Conservation (phyloP, 37 sponge, comb jelly and placozoan species). For the Beroe ovata region DNA sequence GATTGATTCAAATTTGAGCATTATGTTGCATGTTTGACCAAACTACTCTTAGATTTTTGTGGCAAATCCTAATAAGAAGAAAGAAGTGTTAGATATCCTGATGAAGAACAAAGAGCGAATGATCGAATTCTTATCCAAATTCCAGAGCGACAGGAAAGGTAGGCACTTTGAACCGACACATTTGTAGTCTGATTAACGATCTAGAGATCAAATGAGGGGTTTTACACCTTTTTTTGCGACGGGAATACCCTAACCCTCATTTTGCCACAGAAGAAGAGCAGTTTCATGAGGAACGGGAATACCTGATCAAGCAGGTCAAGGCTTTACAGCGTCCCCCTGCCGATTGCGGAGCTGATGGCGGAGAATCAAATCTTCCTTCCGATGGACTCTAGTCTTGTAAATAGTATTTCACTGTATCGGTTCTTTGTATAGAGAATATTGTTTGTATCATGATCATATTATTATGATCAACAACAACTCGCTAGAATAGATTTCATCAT, state of each 20-base stretch:
- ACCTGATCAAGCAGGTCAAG: slow-evolving; percentile 91
- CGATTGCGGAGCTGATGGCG: background rate
- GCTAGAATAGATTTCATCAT: too few relatives aligned
- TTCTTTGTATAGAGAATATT: too few relatives aligned
- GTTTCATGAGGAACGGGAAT: slow-evolving; percentile 96
- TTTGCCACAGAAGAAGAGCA: slow-evolving; percentile 99
- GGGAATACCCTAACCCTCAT: too few relatives aligned
- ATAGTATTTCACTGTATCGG: background rate
- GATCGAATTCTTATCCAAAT: slow-evolving; percentile 88
- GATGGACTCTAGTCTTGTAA: background rate
- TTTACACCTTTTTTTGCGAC: too few relatives aligned
- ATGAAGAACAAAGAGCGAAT: slow-evolving; percentile 90
- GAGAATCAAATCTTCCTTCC: background rate
- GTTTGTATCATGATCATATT: too few relatives aligned
- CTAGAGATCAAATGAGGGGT: too few relatives aligned
- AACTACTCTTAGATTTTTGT: slow-evolving; percentile 85
- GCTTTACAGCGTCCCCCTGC: slow-evolving; percentile 72
- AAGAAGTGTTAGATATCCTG: slow-evolving; percentile 89
- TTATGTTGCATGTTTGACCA: too few relatives aligned
- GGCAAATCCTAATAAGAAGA: slow-evolving; percentile 97
- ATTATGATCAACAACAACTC: too few relatives aligned
- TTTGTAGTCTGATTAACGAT: too few relatives aligned
- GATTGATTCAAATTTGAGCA: too few relatives aligned
- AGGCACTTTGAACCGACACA: background rate
- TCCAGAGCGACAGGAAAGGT: slow-evolving; percentile 98